Evolutionary conservation across 2,113 vertebrate species (phyloP).

Genomic region (Pelmatolapia mariae): DNA sequence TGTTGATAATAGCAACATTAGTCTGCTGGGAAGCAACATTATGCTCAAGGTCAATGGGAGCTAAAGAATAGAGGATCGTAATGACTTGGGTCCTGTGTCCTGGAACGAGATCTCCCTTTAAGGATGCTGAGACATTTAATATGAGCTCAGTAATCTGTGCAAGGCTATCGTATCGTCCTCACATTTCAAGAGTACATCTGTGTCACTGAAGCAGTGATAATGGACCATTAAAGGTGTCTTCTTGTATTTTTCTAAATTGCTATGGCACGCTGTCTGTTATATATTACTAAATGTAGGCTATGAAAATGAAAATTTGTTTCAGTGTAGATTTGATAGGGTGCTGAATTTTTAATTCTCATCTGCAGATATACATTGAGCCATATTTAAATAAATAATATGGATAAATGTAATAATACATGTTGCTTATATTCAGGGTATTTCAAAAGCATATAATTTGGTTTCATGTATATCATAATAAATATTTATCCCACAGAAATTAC

Average conservation of each 20-base stretch:
- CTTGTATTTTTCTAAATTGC: slow-evolving; percentile 1
- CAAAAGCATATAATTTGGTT: background rate
- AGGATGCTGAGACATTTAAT: slow-evolving; percentile 34
- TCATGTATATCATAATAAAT: background rate
- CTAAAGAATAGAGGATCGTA: slow-evolving; percentile 51
- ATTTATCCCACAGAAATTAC: background rate
- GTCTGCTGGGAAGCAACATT: slow-evolving; percentile 65
- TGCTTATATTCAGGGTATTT: background rate
- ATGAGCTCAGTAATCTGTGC: slow-evolving; percentile 16
- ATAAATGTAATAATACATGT: background rate
- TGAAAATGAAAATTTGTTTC: background rate
- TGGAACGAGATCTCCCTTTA: slow-evolving; percentile 44
- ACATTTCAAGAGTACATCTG: slow-evolving; percentile 21
- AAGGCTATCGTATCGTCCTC: background rate
- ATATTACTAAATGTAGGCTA: background rate
- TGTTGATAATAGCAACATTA: slow-evolving; percentile 62
- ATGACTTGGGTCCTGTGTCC: slow-evolving; percentile 28
- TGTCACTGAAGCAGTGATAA: slow-evolving; percentile 20
- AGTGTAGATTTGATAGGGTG: background rate
- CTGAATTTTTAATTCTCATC: background rate
- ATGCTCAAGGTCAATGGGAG: slow-evolving; percentile 67
- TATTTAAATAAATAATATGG: background rate
- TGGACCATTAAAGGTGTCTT: background rate
- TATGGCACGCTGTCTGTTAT: background rate
- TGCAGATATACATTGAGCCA: background rate